Percentiles rank a stretch among this genome's conserved stretches.
phyloP scores from a whole-genome alignment of 2,888 invertebrate species.

The Meteorus cinctellus region DNA sequence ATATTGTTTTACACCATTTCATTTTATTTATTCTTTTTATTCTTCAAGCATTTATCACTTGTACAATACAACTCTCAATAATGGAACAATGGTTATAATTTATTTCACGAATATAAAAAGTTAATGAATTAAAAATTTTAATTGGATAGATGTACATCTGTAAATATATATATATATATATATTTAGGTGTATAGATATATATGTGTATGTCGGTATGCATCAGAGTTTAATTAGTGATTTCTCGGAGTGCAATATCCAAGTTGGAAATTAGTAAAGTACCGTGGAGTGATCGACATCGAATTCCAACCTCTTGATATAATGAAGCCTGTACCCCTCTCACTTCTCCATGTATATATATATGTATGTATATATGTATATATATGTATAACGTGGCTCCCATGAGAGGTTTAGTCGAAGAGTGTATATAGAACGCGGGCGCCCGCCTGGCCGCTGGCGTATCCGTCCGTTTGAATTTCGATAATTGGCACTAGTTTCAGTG shows the following conservation, averaged over 20 bases:
- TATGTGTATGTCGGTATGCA: not conserved
- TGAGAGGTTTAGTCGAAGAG: constrained; percentile 33
- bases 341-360: not conserved
- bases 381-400: not conserved
- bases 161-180: constrained; percentile 8
- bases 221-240: constrained; percentile 41
- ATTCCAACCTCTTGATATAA: constrained; percentile 53
- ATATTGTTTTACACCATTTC: not conserved
- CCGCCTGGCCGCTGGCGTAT: constrained; percentile 33
- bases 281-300: constrained; percentile 43
- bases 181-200: not conserved
- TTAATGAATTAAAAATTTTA: not conserved
- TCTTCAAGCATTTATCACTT: too few species aligned
- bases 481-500: constrained; percentile 69
- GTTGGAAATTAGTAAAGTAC: constrained; percentile 45
- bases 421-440: constrained; percentile 6
- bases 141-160: not conserved
- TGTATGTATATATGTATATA: too few species aligned
- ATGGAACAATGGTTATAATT: not conserved
- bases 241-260: constrained; percentile 36
- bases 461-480: constrained; percentile 67
- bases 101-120: constrained; percentile 4
- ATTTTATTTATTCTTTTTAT: not conserved
- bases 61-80: too few species aligned
- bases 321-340: constrained; percentile 45